phyloP scores from a whole-genome alignment of 2,113 vertebrate genomes.

The Solea senegalensis region DNA sequence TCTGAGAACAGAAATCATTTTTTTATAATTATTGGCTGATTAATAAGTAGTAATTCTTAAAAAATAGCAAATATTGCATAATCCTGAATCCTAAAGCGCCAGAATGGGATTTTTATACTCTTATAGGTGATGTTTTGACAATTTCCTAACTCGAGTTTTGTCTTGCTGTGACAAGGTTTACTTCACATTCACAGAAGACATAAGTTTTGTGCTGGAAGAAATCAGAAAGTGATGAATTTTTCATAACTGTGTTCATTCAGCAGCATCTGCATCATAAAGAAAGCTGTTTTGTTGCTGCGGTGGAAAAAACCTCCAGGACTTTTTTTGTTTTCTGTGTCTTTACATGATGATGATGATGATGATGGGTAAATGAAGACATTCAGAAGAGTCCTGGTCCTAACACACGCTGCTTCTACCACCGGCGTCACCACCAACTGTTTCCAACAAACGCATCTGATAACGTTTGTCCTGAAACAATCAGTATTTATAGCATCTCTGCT shows the following conservation, averaged over 20 bases:
- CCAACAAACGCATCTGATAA: slow-evolving; percentile 58
- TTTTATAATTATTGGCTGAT: too few relatives aligned
- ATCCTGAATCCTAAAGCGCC: too few relatives aligned
- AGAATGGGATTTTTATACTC: neutral
- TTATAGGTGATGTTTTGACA: neutral
- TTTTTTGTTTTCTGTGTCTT: slow-evolving; percentile 12
- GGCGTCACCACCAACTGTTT: slow-evolving; percentile 16
- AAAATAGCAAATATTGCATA: too few relatives aligned
- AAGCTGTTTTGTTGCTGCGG: slow-evolving; percentile 17
- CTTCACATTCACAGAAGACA: neutral
- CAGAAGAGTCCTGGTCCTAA: neutral
- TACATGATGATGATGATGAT: neutral
- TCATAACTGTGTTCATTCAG: slow-evolving; percentile 7
- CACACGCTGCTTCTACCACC: neutral
- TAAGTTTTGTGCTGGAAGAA: neutral
- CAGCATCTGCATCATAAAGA: slow-evolving; percentile 12
- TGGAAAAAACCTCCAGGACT: slow-evolving; percentile 24
- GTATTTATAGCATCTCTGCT: slow-evolving; percentile 57
- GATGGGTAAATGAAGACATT: slow-evolving; percentile 20
- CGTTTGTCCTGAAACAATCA: slow-evolving; percentile 39
- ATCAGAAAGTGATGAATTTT: slow-evolving; percentile 18
- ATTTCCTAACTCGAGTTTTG: neutral
- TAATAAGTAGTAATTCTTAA: too few relatives aligned
- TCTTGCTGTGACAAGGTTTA: neutral
- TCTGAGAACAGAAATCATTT: too few relatives aligned